Conservation (phyloP, 2,797 vertebrate species). For the Gymnoscopelus braueri region DNA sequence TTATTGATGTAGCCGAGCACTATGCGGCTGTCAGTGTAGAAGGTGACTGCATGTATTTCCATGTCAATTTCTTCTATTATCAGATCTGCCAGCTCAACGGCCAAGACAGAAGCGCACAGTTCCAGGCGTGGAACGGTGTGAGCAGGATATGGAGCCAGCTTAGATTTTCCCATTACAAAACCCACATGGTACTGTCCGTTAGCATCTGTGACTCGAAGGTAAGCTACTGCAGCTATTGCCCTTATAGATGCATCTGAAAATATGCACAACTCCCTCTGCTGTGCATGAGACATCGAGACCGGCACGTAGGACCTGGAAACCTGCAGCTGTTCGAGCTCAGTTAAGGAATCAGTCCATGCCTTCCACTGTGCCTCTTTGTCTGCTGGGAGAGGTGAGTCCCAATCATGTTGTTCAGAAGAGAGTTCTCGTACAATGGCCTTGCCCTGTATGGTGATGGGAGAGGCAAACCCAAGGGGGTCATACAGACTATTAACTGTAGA, state of each 20-base stretch:
- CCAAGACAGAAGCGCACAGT: slow-evolving; percentile 26
- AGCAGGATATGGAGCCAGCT: slow-evolving; percentile 16
- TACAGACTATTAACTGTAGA: slow-evolving; percentile 40
- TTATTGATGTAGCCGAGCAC: slow-evolving; percentile 29
- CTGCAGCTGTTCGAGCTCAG: slow-evolving; percentile 10
- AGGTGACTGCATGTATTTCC: not conserved
- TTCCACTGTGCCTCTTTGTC: slow-evolving; percentile 16
- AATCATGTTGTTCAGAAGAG: not conserved
- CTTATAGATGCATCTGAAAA: slow-evolving; percentile 21
- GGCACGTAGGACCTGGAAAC: slow-evolving; percentile 11
- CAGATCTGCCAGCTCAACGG: slow-evolving; percentile 23
- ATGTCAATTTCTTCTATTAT: slow-evolving; percentile 4
- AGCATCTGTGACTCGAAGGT: not conserved
- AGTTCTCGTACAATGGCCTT: slow-evolving; percentile 22
- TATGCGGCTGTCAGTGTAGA: slow-evolving; percentile 17
- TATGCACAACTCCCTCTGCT: no score
- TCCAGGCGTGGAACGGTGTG: slow-evolving; percentile 24
- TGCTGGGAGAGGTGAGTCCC: slow-evolving; percentile 7
- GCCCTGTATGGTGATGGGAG: slow-evolving; percentile 25
- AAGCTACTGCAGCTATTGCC: slow-evolving; percentile 22
- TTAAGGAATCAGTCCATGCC: slow-evolving; percentile 16
- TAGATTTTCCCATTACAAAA: no score
- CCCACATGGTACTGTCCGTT: slow-evolving; percentile 20
- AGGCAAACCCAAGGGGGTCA: slow-evolving; percentile 28
- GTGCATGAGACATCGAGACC: slow-evolving; percentile 1